Evolutionary conservation across 2,797 vertebrate genomes (phyloP), one percentile per base, ranked within the genome.

Genomic region (Pseudochirops corinnae): DNA sequence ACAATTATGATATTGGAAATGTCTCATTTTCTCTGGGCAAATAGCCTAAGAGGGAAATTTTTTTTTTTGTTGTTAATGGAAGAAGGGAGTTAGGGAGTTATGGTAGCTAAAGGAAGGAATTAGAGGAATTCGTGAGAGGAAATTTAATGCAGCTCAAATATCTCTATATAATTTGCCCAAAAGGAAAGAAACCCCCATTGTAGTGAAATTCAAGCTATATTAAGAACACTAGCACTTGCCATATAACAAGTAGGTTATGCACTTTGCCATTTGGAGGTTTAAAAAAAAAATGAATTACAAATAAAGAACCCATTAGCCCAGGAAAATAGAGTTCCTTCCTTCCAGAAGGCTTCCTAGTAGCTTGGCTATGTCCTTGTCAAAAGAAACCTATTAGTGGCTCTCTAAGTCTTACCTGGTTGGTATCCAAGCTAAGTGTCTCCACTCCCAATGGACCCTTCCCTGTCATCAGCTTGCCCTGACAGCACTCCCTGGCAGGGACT

Each of bases 21-120:
- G 91, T 31, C 29, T 2, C 24, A 7, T 26, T 96, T 93, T 92
- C 57, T 95, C 52, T 96, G 90, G 52, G 50, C 57, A 96, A 95
- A 93, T 94, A 53, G 5, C 2, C 60, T 94, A 56, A 96, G 95
- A 96, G 52, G 50, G 93, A 93, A 96, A 96, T 7, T 55, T n/a
- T 46, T 60, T 67, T 67, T 5, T 74, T n/a, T n/a, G n/a, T n/a
- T 39, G 92, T 9, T 1, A 3, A 60, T 33, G 57, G 93, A 93
- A 2, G n/a, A 74, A 90, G 18, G 29, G 18, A 90, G 52, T 28
- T 67, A 53, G 90, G 39, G 56, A 82, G 46, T 96, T 92, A 87
- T 57, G 9, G 90, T 92, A 95, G 87, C 46, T 92, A 26, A 87
- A 92, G n/a, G 94, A 90, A 93, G 60, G 57, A 92, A 39, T 67